Base-by-base conservation (phyloP, 2,113 vertebrate species). In the Rattus rattus region DNA sequence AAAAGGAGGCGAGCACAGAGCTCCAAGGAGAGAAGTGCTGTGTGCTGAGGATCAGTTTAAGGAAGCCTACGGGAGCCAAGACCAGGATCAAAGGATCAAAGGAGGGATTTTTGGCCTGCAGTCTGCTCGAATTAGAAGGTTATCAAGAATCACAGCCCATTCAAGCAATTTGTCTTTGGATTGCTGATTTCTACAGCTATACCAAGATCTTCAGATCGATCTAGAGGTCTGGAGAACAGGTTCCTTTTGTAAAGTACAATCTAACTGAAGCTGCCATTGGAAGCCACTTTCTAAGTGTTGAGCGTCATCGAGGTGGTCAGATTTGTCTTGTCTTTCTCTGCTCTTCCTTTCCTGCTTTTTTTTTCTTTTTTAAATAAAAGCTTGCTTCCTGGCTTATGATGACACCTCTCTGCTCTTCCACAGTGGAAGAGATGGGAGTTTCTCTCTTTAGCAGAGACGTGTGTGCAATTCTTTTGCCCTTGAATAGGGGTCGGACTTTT, bases 151-250 rank as follows among this genome's bases (percentile, higher is more conserved):
- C 70, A 69, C 14, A 85, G 89, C 36, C 84, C 67, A 93, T 92
- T 77, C 61, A 80, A 88, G 59, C 33, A 9, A 65, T 56, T 77
- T 5, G 13, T 90, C 87, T 80, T 84, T 75, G 87, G 49, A 91
- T 90, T 88, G 36, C 4, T 95, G 39, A 94, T 81, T 93, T 91
- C 84, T 88, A 54, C 36, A 26, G 47, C 65, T 28, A 26, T 70
- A 70, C 3, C 87, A 93, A 39, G 75, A 79, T 36, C 56, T 84
- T 43, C 16, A 20, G 36, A 56, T 56, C 63, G n/a, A 47, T 90
- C 56, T 30, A 61, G 56, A 80, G 17, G 56, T 47, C 24, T 93
- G 70, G 43, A 90, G 92, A 47, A 67, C 89, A 77, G 54, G 59
- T 80, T 39, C 20, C 20, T 86, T 88, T 91, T 43, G 43, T 81